Evolutionary conservation across 2,113 vertebrate species (phyloP).

Genomic region (Harpagus bidentatus): DNA sequence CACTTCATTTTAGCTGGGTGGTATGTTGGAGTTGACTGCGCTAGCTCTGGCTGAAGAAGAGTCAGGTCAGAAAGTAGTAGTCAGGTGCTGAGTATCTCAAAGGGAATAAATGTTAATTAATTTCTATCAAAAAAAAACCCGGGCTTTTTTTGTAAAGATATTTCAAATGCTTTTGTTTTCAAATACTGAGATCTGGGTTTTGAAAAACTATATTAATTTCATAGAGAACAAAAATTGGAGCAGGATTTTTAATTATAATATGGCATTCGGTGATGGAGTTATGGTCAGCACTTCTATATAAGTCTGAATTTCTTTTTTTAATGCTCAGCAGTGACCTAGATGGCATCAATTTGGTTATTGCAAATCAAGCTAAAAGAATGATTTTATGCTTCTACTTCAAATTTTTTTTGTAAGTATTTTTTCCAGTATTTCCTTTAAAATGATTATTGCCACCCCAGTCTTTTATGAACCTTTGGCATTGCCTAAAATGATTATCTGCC

Average conservation of each 20-base stretch:
- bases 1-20: not conserved
- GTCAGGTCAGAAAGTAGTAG: not conserved
- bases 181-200: not conserved
- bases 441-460: not conserved
- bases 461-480: slow-evolving; percentile 4
- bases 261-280: not conserved
- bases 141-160: not conserved
- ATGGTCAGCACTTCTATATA: not conserved
- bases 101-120: not conserved
- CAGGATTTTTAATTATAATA: slow-evolving; percentile 3
- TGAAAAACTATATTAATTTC: not conserved
- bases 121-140: not conserved
- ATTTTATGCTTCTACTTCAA: slow-evolving; percentile 1
- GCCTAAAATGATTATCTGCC: not conserved
- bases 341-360: slow-evolving; percentile 26
- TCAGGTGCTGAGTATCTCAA: not conserved
- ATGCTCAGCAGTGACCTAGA: slow-evolving; percentile 32
- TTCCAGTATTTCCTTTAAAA: slow-evolving; percentile 11
- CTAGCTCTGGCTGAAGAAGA: not conserved
- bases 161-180: not conserved
- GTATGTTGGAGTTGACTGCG: not conserved
- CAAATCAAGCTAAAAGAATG: not conserved
- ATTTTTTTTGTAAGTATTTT: not conserved
- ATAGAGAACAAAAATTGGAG: not conserved
- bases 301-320: not conserved